Evolutionary conservation across 1,140 invertebrate genomes (phyloP).

Genomic region (Pseudachorutes palmiensis): DNA sequence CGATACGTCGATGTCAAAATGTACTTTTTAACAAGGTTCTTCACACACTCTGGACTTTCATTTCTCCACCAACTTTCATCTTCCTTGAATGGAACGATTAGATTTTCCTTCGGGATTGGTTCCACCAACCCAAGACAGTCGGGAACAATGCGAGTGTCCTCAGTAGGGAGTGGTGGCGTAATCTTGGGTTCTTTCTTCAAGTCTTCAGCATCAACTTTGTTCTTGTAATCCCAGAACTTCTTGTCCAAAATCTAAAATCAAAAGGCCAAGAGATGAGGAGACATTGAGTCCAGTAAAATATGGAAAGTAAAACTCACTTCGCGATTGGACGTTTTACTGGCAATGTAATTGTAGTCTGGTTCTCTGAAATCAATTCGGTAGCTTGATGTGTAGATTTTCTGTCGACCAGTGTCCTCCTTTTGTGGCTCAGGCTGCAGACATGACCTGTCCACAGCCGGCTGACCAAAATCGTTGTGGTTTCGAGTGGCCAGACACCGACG

Average conservation of each 20-base stretch:
- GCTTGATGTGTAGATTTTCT: conserved; percentile 22
- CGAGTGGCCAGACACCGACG: conserved; percentile 34
- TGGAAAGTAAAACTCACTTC: not conserved
- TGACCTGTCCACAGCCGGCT: too few species aligned
- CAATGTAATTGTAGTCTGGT: conserved; percentile 31
- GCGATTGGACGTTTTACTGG: conserved; percentile 7
- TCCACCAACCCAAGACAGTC: conserved; percentile 19
- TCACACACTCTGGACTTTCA: conserved; percentile 23
- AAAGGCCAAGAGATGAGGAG: too few species aligned
- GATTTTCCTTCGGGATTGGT: not conserved
- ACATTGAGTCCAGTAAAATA: not conserved
- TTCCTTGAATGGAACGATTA: conserved; percentile 16
- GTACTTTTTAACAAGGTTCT: conserved; percentile 30
- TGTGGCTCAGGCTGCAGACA: too few species aligned
- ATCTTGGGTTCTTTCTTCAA: conserved; percentile 28
- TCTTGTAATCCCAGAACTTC: conserved; percentile 24
- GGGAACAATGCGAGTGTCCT: conserved; percentile 7
- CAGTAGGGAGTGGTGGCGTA: conserved; percentile 6
- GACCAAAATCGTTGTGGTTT: conserved; percentile 23
- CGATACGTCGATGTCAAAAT: conserved; percentile 35
- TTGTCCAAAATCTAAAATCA: conserved; percentile 19
- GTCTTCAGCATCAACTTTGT: conserved; percentile 29
- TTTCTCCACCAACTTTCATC: conserved; percentile 29
- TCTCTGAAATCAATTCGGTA: conserved; percentile 29
- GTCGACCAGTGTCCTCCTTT: not conserved